Conservation (phyloP, 1,140 invertebrate species). For the Bombus fervidus region DNA sequence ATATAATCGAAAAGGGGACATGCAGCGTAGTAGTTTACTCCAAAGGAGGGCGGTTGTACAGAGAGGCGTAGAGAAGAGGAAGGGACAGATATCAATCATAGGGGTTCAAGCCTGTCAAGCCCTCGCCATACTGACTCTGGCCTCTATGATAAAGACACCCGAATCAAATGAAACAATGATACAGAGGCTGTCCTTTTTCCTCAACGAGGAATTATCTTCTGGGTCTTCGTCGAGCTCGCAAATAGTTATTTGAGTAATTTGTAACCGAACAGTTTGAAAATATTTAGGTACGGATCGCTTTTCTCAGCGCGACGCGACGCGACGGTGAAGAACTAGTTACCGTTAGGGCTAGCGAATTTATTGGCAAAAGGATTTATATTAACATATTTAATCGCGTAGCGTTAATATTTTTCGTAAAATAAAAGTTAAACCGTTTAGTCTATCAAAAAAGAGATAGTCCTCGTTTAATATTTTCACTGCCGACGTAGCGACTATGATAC, state of each 20-base stretch:
- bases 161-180: slow-evolving; percentile 53
- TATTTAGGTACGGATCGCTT: no score
- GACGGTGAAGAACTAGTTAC: no score
- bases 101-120: slow-evolving; percentile 67
- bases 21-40: slow-evolving; percentile 34
- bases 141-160: slow-evolving; percentile 59
- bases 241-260: no score
- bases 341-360: background rate
- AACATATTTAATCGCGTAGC: background rate
- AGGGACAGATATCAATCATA: slow-evolving; percentile 70
- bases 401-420: background rate
- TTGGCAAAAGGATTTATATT: background rate
- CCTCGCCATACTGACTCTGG: slow-evolving; percentile 54
- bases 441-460: background rate
- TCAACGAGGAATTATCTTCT: slow-evolving; percentile 32
- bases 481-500: background rate
- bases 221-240: no score
- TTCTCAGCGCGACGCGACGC: no score
- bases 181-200: background rate
- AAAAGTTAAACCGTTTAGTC: background rate
- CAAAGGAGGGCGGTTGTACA: slow-evolving; percentile 33
- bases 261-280: no score
- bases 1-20: slow-evolving; percentile 64
- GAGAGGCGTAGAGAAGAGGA: slow-evolving; percentile 36
- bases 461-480: background rate